Evolutionary conservation across 2,888 invertebrate species (phyloP), one percentile per base, ranked within the genome.

Genomic region (Formica aserva): DNA sequence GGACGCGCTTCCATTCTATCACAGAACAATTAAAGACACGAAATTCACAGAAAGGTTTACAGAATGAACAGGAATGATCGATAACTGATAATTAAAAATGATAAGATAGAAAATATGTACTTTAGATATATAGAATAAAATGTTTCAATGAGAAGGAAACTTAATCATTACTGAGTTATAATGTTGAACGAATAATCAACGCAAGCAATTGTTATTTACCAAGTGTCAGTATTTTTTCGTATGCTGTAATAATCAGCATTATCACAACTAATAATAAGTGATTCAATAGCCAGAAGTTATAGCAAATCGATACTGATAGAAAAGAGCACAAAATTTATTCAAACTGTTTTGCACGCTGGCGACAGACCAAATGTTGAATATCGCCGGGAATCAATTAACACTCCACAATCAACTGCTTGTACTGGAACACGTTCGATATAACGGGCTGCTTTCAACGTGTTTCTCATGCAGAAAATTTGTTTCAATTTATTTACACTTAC

Each of bases 391-490:
- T 85, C 87, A 90, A 90, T 90, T 90, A 88, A 90, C 86, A 84
- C 85, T 86, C 87, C 83, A 84, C 89, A 83, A 87, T 88, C 87
- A 83, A 82, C 69, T 48, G 41, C 81, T 85, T 66, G 87, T 82
- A 85, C 63, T 76, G 77, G 75, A 77, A 38, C 82, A 48, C 48
- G 48, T n/a, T 48, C 48, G 72, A 85, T 76, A 76, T 41, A 67
- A 63, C 55, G 63, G 75, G 41, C 80, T 77, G 87, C 85, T 88
- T 90, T 88, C 89, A 85, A 78, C 86, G 81, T 83, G 86, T 63
- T 88, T 72, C 86, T 88, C 89, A 86, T 89, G 90, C 89, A 83
- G 86, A 89, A 92, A 90, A 91, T 91, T 90, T 90, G 85, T 87
- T 84, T 85, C 87, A 87, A 85, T 87, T 90, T 91, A 90, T 91